Evolutionary conservation across 2,797 vertebrate species (phyloP), one percentile per base, ranked within the genome.

Genomic region (Pantherophis vulpinus): DNA sequence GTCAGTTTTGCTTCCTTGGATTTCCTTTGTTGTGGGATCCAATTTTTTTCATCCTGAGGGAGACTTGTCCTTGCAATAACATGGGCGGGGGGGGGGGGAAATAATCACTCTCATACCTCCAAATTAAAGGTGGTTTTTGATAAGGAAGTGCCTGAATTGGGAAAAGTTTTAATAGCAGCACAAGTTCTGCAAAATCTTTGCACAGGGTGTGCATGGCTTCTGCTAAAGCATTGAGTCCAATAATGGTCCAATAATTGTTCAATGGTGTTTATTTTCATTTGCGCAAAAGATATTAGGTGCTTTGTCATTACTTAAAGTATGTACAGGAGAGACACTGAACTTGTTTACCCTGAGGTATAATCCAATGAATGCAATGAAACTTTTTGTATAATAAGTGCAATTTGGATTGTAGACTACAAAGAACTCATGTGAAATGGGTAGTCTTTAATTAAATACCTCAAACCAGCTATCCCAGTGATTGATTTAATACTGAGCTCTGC

Each of bases 1-100:
- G 37, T 0, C 10, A 94, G 92, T 87, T 55, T 42, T 63, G 89
- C 51, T 95, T 32, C 18, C 90, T 94, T 91, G 54, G 89, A 87
- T 58, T 18, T 91, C 63, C 32, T 90, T 95, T 37, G 0, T 91
- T 10, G 11, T 59, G 90, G 93, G 83, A 89, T 94, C 70, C 74
- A 86, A 90, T 94, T 51, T 94, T 51, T 94, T 88, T 94, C 54
- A 59, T 70, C 61, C 25, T 89, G 60, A 93, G 0, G 2, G 55
- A 60, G 11, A 89, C 32, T 2, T 90, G 0, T 37, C n/a, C 7
- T 91, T 86, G 60, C 55, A 47, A 66, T 88, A 70, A 56, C 0
- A 23, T 60, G 51, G 51, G 51, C 9, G 25, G 59, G 63, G 87
- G 87, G 93, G 95, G 60, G 59, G 70, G 86, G 93, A 94, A 83